phyloP scores from a whole-genome alignment of 2,113 vertebrate genomes.

The Ailurus styani region DNA sequence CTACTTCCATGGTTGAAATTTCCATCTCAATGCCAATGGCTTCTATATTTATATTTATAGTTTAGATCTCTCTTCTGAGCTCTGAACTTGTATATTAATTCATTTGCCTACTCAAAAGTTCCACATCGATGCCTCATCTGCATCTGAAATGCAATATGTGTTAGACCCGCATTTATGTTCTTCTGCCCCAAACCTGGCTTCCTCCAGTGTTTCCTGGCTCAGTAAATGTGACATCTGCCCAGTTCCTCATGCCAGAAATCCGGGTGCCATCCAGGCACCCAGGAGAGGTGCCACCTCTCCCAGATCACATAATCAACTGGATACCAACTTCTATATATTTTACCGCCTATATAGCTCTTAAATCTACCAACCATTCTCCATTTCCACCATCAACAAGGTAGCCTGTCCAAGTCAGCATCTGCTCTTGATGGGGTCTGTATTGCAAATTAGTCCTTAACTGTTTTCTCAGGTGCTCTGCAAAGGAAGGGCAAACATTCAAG shows the following conservation, averaged over 20 bases:
- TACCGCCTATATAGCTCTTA: neutral
- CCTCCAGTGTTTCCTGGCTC: neutral
- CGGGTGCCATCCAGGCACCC: neutral
- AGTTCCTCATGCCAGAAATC: neutral
- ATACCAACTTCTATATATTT: neutral
- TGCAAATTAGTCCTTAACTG: neutral
- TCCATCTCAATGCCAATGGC: neutral
- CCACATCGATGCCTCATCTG: neutral
- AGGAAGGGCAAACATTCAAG: neutral
- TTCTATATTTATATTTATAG: slow-evolving; percentile 9
- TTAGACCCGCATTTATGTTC: neutral
- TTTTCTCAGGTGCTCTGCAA: neutral
- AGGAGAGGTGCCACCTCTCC: neutral
- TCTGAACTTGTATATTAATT: slow-evolving; percentile 9
- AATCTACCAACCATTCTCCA: neutral
- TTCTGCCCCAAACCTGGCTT: neutral
- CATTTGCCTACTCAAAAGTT: slow-evolving; percentile 3
- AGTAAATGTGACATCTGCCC: neutral
- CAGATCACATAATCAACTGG: neutral
- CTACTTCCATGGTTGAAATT: neutral
- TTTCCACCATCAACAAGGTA: neutral
- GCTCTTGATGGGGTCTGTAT: neutral
- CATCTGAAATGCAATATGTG: neutral
- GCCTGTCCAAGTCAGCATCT: neutral
- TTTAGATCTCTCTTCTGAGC: neutral